Conservation (phyloP, 2,888 invertebrate genomes). For the Melinopterus prodromus region DNA sequence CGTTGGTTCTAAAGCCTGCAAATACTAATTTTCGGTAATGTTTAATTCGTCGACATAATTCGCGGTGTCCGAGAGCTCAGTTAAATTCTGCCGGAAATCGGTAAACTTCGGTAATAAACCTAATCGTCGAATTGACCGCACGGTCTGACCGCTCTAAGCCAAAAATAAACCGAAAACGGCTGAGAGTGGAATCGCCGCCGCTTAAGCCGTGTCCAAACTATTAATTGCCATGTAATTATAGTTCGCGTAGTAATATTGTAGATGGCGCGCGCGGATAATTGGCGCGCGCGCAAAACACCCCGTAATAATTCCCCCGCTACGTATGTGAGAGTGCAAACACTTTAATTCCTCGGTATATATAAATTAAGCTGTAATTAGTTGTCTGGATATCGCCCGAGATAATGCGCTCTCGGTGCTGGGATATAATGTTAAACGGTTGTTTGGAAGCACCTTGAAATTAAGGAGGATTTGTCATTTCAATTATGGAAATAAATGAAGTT, state of each 20-base stretch:
- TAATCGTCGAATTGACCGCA: not conserved
- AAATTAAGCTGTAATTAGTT: not conserved
- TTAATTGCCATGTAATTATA: not conserved
- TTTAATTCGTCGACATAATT: not conserved
- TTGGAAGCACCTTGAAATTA: too few species aligned
- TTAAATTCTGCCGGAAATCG: not conserved
- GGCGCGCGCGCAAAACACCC: not conserved
- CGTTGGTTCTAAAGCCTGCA: too few species aligned
- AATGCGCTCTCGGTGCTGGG: too few species aligned
- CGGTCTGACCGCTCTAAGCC: not conserved
- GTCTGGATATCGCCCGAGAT: not conserved
- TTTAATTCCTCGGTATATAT: not conserved
- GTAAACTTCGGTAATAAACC: not conserved
- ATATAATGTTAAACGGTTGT: too few species aligned
- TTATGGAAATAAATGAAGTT: too few species aligned
- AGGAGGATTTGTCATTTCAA: too few species aligned
- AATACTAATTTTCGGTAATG: not conserved
- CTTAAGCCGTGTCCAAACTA: conserved; percentile 4
- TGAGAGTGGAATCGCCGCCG: not conserved
- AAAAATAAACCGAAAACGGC: not conserved
- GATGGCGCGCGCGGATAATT: not conserved
- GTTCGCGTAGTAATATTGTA: not conserved
- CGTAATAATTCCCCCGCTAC: not conserved
- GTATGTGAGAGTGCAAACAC: not conserved
- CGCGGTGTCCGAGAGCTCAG: not conserved